Base-by-base conservation (phyloP, 2,797 vertebrate species). In the Argya squamiceps region DNA sequence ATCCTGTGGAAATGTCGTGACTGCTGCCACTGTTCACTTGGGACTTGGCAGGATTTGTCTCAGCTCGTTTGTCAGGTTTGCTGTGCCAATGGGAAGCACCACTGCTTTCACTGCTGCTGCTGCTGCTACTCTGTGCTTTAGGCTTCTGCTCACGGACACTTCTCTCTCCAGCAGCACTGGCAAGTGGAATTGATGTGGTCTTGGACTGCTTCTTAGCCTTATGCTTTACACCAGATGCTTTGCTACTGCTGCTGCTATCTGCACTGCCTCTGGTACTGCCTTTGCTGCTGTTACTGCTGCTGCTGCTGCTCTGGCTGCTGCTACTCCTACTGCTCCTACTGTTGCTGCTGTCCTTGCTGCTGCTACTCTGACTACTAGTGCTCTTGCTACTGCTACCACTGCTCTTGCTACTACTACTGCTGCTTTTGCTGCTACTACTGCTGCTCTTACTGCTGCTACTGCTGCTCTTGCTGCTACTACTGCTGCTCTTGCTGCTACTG, bases 381-480 rank as follows among this genome's bases (percentile, higher is more conserved):
- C 34, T 37, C 3, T 37, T 29, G 12, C 58, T 60, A 2, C 18
- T 23, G 0, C 37, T 84, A 0, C 18, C 63, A 0, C 44, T 74
- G 0, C 11, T 60, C 0, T 18, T 52, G 2, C 59, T 27, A 0
- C 15, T 27, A 1, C 27, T 21, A 2, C 26, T 78, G 0, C 24
- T 23, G 3, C 8, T 17, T 1, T 15, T 58, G 0, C 34, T 82
- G 0, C 13, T 73, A 0, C 36, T 36, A 12, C n/a, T 36, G 7
- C n/a, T 37, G 0, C 5, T 56, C 0, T 17, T 68, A 0, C 63
- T 75, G 0, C 46, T 41, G 0, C 15, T 84, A 0, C 24, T 52
- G 0, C 22, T 39, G 0, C 23, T n/a, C 0, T 8, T 44, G 0
- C 10, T 46, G 0, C 6, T 43, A 0, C 34, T 65, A 0, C 14